Percentiles rank a stretch among this genome's conserved stretches.
Conservation (phyloP, 2,888 invertebrate genomes). For the Lucinisca nassula region DNA sequence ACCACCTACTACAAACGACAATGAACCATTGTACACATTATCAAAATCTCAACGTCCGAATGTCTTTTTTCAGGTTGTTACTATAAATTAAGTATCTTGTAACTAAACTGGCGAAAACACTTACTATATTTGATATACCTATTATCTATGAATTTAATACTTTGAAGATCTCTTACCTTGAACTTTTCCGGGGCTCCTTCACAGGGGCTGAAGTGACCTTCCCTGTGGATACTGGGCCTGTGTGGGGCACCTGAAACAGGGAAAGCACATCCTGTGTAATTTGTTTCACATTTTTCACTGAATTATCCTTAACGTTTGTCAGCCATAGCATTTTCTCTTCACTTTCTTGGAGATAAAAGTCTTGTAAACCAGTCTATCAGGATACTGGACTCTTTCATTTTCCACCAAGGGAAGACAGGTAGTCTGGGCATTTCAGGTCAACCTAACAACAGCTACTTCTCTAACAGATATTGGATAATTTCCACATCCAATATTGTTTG, state of each 20-base stretch:
- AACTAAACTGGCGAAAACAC: too few relatives aligned
- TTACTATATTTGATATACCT: too few relatives aligned
- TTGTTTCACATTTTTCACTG: constrained; percentile 61
- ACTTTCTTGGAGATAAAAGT: background rate
- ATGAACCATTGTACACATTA: too few relatives aligned
- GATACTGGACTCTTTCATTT: background rate
- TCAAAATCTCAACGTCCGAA: too few relatives aligned
- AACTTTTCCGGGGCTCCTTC: constrained; percentile 20
- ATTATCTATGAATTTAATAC: too few relatives aligned
- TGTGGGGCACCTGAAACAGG: constrained; percentile 59
- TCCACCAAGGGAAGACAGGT: background rate
- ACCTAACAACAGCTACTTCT: background rate
- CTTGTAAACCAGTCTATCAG: constrained; percentile 7
- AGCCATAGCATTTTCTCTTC: constrained; percentile 65
- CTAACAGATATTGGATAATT: background rate
- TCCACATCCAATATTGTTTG: background rate
- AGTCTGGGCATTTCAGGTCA: constrained; percentile 5
- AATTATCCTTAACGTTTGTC: constrained; percentile 51
- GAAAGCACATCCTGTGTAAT: constrained; percentile 67
- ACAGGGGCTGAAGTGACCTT: constrained; percentile 7
- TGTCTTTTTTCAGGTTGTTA: too few relatives aligned
- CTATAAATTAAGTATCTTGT: too few relatives aligned
- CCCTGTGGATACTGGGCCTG: background rate
- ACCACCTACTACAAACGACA: too few relatives aligned
- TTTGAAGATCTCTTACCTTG: constrained; percentile 9